phyloP scores from a whole-genome alignment of 2,888 invertebrate genomes.

The Cordilura impudica region DNA sequence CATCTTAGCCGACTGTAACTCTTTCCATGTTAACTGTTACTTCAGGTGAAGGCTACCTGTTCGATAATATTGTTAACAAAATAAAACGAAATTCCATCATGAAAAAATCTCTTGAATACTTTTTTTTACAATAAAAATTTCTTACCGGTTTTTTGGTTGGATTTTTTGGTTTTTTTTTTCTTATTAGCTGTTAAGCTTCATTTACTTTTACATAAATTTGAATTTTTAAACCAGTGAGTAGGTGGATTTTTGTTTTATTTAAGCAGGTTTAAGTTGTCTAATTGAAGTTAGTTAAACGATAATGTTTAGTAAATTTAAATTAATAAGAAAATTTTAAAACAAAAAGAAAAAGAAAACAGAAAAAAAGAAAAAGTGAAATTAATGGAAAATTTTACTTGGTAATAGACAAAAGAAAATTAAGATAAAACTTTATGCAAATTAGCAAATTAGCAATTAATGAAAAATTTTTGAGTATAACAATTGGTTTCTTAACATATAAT shows the following conservation, averaged over 20 bases:
- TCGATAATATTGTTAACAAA: slow-evolving; percentile 2
- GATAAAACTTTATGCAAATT: not conserved
- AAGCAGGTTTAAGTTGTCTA: slow-evolving; percentile 14
- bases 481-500: too few species aligned
- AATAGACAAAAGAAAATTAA: not conserved
- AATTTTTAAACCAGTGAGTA: slow-evolving; percentile 10
- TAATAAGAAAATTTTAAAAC: slow-evolving; percentile 48
- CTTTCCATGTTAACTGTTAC: too few species aligned
- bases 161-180: not conserved
- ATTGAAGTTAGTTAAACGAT: slow-evolving; percentile 31
- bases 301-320: slow-evolving; percentile 48
- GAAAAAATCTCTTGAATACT: slow-evolving; percentile 32
- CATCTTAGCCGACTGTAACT: too few species aligned
- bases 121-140: slow-evolving; percentile 45
- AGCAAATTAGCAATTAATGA: too few species aligned
- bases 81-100: slow-evolving; percentile 26
- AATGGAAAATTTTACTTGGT: slow-evolving; percentile 10
- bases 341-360: not conserved
- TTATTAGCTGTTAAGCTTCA: slow-evolving; percentile 6
- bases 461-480: too few species aligned
- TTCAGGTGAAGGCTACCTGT: slow-evolving; percentile 53
- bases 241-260: slow-evolving; percentile 12
- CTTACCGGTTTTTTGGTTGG: slow-evolving; percentile 52
- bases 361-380: slow-evolving; percentile 42
- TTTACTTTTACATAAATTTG: slow-evolving; percentile 31